Evolutionary conservation across 2,888 invertebrate genomes (phyloP), one percentile per base, ranked within the genome.

Genomic region (Acanthosepion lycidas): DNA sequence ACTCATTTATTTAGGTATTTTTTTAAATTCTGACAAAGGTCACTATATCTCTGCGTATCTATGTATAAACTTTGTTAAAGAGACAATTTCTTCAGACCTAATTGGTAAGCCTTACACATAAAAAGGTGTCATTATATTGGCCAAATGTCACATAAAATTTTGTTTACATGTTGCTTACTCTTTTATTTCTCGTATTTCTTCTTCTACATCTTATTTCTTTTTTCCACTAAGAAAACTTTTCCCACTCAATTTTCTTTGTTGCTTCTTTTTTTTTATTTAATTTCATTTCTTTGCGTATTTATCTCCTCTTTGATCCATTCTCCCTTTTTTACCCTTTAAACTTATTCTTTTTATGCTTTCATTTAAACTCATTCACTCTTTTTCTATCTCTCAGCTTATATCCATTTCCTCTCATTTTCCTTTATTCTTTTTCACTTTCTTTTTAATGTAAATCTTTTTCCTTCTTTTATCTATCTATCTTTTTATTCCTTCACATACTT

Each of bases 61-160:
- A 59, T 59, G 59, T 59, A 78, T 33, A 78, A 78, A 78, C n/a
- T 78, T 78, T 78, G n/a, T 78, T 78, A 78, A 78, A 78, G n/a
- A 78, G 15, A 33, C 78, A 78, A 78, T 78, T 78, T n/a, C 78
- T 78, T 78, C n/a, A 78, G 78, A 78, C 18, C 78, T 78, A 78
- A 78, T 78, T 78, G n/a, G n/a, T 78, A 78, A 78, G 78, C 78
- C n/a, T 33, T 33, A 15, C n/a, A 33, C 78, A 78, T 78, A 78
- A 78, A 78, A 78, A 78, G 78, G n/a, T 33, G 78, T 33, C 78
- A 78, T 78, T 78, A 78, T 78, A 78, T 78, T 33, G n/a, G 78
- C 78, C 78, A 78, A 78, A 78, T 78, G 78, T 78, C 78, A 78
- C 78, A 78, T 78, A 78, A 78, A 78, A 15, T 78, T 78, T 78